Base-by-base conservation (phyloP, 2,797 vertebrate species). In the Adelosebastes latens region DNA sequence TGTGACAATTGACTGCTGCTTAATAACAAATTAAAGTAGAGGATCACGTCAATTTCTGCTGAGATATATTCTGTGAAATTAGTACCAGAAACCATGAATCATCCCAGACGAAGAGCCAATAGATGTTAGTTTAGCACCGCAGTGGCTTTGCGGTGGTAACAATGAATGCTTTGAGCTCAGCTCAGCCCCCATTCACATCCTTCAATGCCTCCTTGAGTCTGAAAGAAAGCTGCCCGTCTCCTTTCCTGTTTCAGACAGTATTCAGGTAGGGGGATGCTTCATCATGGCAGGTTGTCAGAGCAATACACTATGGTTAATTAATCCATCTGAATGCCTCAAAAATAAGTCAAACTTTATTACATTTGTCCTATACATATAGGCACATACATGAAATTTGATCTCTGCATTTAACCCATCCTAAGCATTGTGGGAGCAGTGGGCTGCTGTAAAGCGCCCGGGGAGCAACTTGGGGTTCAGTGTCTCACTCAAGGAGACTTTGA, bases 141-240 rank as follows among this genome's bases (percentile, higher is more conserved):
- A 0, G 46, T 62, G 67, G 55, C 32, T 83, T 75, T 67, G 63
- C 25, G 0, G 16, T 1, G 1, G 25, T 8, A 56, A 77, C 55
- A 83, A 75, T 75, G 16, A 72, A 66, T 11, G 34, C 64, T 84
- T 34, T 85, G 60, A 87, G 75, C 66, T 82, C 62, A 29, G 42
- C 46, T 70, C 36, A 39, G 34, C 7, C 52, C 25, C 25, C 46
- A 62, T 69, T 79, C 77, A 72, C 65, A 66, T 59, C 32, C 11
- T 13, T 79, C 78, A 72, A 52, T 80, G 67, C 70, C 63, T 68
- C 14, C 22, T 70, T 73, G 46, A 73, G 60, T 14, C 59, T 58
- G 9, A 42, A 59, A 71, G 75, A 71, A 60, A 83, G 6, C 8
- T 27, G 25, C 36, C 16, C n/a, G 29, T 25, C 13, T 58, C 20